Conservation (phyloP, 2,797 vertebrate species). For the Ptychadena robeensis region DNA sequence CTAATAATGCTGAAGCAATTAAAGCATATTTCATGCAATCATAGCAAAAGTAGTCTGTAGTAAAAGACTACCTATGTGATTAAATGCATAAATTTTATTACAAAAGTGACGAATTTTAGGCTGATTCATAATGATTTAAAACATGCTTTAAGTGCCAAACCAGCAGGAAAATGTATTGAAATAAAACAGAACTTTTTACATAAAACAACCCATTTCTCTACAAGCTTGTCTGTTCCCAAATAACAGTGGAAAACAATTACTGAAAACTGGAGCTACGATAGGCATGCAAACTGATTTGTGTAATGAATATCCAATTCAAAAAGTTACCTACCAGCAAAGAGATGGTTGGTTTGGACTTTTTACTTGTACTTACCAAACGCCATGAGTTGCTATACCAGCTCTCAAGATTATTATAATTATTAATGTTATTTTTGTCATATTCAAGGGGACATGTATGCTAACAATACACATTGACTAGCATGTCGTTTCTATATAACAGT, state of each 20-base stretch:
- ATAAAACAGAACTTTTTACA: slow-evolving; percentile 27
- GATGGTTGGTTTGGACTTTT: slow-evolving; percentile 80
- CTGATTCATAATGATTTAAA: slow-evolving; percentile 13
- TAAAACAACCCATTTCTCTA: slow-evolving; percentile 62
- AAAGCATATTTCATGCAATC: slow-evolving; percentile 60
- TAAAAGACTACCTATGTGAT: neutral
- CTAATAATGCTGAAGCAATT: slow-evolving; percentile 66
- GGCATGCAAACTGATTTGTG: slow-evolving; percentile 75
- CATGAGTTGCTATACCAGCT: slow-evolving; percentile 76
- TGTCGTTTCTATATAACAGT: neutral
- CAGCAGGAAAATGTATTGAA: slow-evolving; percentile 52
- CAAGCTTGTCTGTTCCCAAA: slow-evolving; percentile 46
- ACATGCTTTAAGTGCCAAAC: slow-evolving; percentile 68
- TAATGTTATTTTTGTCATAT: slow-evolving; percentile 68
- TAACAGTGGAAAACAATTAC: slow-evolving; percentile 61
- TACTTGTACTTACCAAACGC: slow-evolving; percentile 88
- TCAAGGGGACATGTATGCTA: slow-evolving; percentile 77
- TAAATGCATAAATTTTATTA: neutral
- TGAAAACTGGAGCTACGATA: slow-evolving; percentile 61
- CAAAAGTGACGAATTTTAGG: neutral
- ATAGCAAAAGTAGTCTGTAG: neutral
- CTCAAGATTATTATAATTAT: slow-evolving; percentile 79
- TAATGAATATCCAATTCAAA: slow-evolving; percentile 70
- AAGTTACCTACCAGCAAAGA: slow-evolving; percentile 82
- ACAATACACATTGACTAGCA: slow-evolving; percentile 66